phyloP scores from a whole-genome alignment of 2,113 vertebrate genomes.

The Passer domesticus region DNA sequence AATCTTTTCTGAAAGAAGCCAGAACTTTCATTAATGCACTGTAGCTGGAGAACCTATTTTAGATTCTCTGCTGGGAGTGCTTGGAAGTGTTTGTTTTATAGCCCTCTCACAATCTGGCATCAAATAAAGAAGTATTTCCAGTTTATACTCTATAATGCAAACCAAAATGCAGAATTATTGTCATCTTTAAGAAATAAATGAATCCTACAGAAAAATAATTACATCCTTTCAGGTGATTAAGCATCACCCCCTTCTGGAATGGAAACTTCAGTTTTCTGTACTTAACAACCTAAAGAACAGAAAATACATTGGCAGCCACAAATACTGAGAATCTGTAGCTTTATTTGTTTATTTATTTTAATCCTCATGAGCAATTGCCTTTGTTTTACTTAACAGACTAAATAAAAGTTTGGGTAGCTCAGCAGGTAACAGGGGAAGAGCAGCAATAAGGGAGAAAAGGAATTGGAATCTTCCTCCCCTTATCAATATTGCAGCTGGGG shows the following conservation, averaged over 20 bases:
- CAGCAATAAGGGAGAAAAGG: neutral
- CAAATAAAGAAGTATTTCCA: neutral
- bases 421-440: neutral
- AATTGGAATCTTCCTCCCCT: neutral
- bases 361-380: neutral
- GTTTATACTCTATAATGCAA: neutral
- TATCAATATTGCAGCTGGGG: neutral
- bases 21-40: neutral
- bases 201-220: neutral
- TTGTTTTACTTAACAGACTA: neutral
- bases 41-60: neutral
- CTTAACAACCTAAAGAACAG: neutral
- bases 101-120: neutral
- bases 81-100: neutral
- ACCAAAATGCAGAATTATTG: neutral
- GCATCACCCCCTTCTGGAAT: neutral
- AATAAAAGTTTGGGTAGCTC: neutral
- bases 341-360: accelerated
- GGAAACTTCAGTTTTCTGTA: neutral
- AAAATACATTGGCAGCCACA: neutral
- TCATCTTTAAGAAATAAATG: conserved; percentile 6
- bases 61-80: neutral
- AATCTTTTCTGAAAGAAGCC: neutral
- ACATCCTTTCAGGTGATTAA: neutral
- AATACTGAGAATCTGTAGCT: neutral